Evolutionary conservation across 92 coral and sea anemone genomes (phyloP), one percentile per base, ranked within the genome.

Genomic region (Scolanthus callimorphus): DNA sequence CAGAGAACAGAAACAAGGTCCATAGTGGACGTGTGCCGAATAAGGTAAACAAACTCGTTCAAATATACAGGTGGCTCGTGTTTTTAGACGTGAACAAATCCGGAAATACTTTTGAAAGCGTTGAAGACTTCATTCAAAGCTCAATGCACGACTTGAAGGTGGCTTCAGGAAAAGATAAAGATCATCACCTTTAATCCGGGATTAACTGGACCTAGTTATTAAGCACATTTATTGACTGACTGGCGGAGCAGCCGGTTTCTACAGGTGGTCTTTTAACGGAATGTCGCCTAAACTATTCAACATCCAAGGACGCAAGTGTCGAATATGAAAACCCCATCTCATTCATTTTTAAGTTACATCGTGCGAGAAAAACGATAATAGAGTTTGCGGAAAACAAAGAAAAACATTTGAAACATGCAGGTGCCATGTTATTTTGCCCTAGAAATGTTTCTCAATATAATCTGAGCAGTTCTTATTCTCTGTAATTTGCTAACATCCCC

Each of bases 341-440:
- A 46, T 46, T 9, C 52, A 46, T 46, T 46, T 46, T 46, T 46
- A 4, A 46, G 52, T 10, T 46, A 20, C 52, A 46, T 46, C 52
- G 11, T 46, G 52, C 52, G 17, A 19, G 52, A 19, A 9, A 46
- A 19, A 19, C 52, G 52, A 46, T 46, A 46, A 46, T 46, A 46
- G 15, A 34, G 43, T n/a, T n/a, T n/a, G n/a, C n/a, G n/a, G n/a
- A 34, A 34, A 6, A 34, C 6, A 34, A 15, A 34, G 43, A 34
- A 6, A 34, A 6, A 34, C 6, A 6, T 34, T 15, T 34, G 43
- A 34, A 34, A 34, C 43, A 15, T 34, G 43, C 43, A 34, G 43
- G 43, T 34, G 43, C 43, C 43, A n/a, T n/a, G n/a, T n/a, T n/a
- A n/a, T n/a, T n/a, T n/a, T n/a, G n/a, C n/a, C n/a, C n/a, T n/a